Percentiles rank a stretch among this genome's conserved stretches.
phyloP scores from a whole-genome alignment of 1,140 invertebrate species.

The Coptotermes formosanus region DNA sequence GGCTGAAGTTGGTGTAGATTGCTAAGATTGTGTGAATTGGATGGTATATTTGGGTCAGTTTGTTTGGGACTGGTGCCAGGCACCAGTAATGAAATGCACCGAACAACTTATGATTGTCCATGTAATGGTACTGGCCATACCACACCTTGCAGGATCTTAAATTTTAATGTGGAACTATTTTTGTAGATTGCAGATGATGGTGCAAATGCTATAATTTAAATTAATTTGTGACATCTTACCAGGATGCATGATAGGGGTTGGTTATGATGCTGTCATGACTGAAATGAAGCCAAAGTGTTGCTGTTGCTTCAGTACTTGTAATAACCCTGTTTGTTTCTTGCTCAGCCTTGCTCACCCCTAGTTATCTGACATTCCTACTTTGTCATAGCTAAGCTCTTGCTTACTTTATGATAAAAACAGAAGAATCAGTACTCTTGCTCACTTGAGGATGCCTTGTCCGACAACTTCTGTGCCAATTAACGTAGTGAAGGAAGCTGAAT shows the following conservation, averaged over 20 bases:
- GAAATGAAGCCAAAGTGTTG: constrained; percentile 13
- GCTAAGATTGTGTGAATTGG: too few species aligned
- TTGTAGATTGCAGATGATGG: neutral
- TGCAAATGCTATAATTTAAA: neutral
- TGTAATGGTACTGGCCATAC: too few species aligned
- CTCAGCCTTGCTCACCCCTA: neutral
- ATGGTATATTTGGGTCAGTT: too few species aligned
- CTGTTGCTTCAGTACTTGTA: neutral
- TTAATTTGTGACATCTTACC: neutral
- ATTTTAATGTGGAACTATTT: too few species aligned
- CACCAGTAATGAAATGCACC: too few species aligned
- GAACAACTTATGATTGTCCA: too few species aligned
- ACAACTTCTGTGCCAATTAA: constrained; percentile 4
- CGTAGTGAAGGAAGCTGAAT: neutral
- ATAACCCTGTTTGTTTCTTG: neutral
- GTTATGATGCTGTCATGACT: neutral
- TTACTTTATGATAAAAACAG: neutral
- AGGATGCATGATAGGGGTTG: neutral
- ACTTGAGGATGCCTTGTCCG: neutral
- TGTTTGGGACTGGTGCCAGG: too few species aligned
- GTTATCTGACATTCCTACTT: neutral
- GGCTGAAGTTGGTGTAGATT: too few species aligned
- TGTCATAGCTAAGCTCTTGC: neutral
- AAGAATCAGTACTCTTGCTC: neutral
- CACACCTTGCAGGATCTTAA: neutral